Percentiles rank a stretch among this genome's conserved stretches.
Evolutionary conservation across 2,113 vertebrate species (phyloP).

Genomic region (Pelobates fuscus): DNA sequence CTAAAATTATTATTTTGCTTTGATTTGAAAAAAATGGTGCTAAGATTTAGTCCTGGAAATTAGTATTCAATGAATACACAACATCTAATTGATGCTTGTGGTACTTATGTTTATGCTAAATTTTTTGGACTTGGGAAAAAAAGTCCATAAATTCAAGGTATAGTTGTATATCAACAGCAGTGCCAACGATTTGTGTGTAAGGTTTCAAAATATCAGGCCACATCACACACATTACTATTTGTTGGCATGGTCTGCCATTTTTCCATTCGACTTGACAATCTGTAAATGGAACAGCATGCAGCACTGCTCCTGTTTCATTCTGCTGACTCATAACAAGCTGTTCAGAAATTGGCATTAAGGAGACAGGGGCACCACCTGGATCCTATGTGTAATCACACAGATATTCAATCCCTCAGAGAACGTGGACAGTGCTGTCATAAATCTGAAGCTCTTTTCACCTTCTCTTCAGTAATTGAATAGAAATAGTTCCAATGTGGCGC

Average conservation of each 20-base stretch:
- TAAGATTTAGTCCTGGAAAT: too few relatives aligned
- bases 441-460: constrained; percentile 17
- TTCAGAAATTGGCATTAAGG: constrained; percentile 47
- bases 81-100: too few relatives aligned
- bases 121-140: too few relatives aligned
- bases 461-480: constrained; percentile 42
- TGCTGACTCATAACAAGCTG: constrained; percentile 47
- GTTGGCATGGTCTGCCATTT: constrained; percentile 20
- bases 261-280: constrained; percentile 38
- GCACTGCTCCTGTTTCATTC: constrained; percentile 41
- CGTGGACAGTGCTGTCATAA: constrained; percentile 36
- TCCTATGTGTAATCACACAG: constrained; percentile 46
- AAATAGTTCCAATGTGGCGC: background rate
- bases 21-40: too few relatives aligned
- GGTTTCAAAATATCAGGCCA: constrained; percentile 1
- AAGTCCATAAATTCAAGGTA: too few relatives aligned
- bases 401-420: constrained; percentile 40
- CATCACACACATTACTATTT: constrained; percentile 20
- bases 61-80: too few relatives aligned
- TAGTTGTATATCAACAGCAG: background rate
- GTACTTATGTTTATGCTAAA: too few relatives aligned
- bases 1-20: too few relatives aligned
- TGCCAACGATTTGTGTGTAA: background rate
- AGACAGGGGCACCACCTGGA: constrained; percentile 49
- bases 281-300: constrained; percentile 45